These are phyloP conservation scores for Polietes domitor DNA, from an alignment of 2,888 invertebrate genomes.

Conservation along the genomic window DNA sequence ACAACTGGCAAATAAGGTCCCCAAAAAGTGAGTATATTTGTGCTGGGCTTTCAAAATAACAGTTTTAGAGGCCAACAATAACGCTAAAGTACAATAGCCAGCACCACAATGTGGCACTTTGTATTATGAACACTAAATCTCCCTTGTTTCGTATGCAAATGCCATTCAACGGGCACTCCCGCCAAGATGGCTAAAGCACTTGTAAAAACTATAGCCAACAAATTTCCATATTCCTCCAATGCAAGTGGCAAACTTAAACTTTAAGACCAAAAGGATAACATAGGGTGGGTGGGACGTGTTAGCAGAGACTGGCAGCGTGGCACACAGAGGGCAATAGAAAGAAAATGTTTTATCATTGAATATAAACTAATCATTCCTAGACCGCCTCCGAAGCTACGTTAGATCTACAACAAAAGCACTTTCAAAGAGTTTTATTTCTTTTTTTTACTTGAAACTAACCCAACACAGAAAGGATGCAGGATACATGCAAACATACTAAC, in stretches of 20 bases:
- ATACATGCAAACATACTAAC: background rate
- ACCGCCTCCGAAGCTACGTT: conserved; percentile 12
- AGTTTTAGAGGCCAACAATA: background rate
- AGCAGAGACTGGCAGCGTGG: background rate
- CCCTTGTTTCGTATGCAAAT: conserved; percentile 10
- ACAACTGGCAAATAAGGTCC: no score
- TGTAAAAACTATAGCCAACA: conserved; percentile 27
- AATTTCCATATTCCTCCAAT: conserved; percentile 23
- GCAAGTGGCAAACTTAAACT: conserved; percentile 19
- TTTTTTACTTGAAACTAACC: background rate
- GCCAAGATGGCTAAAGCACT: conserved; percentile 6
- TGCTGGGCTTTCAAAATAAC: no score
- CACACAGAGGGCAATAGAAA: background rate
- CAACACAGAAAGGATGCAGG: background rate
- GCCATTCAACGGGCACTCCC: background rate
- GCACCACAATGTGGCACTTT: conserved; percentile 9
- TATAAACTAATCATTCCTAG: conserved; percentile 35
- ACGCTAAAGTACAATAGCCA: background rate
- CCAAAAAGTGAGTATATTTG: no score
- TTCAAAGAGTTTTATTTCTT: conserved; percentile 15
- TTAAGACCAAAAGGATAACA: background rate
- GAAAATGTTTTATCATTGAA: conserved; percentile 25
- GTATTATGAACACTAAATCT: conserved; percentile 18
- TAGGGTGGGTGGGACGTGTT: background rate
- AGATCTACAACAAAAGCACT: conserved; percentile 7